Conservation (phyloP, 2,113 vertebrate species). For the Gopherus evgoodei region DNA sequence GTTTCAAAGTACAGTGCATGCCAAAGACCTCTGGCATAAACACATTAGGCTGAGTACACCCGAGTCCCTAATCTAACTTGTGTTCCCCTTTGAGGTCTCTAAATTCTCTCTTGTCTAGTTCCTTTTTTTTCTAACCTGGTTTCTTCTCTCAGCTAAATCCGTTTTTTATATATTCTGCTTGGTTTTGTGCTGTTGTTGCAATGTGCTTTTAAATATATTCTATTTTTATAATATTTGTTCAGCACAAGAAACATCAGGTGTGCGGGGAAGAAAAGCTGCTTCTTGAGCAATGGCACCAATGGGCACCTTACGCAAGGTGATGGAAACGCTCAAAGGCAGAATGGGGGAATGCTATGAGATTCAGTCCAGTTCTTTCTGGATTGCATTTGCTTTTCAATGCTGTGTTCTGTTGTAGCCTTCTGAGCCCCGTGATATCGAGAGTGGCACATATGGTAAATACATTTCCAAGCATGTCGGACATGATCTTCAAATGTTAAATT, state of each 20-base stretch:
- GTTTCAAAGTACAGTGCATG: neutral
- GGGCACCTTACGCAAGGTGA: neutral
- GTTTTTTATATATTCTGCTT: neutral
- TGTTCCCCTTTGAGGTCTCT: neutral
- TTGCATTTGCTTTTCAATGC: conserved; percentile 3
- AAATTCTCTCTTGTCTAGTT: conserved; percentile 10
- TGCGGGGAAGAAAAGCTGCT: neutral
- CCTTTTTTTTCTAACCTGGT: neutral
- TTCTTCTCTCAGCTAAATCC: neutral
- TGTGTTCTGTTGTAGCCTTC: neutral
- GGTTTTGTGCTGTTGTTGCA: neutral
- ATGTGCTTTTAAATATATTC: neutral
- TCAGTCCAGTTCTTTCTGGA: conserved; percentile 10
- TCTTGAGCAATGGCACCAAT: neutral
- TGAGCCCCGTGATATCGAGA: neutral
- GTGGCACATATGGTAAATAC: neutral
- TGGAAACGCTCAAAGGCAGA: conserved; percentile 10
- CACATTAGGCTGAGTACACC: neutral
- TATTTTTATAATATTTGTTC: neutral
- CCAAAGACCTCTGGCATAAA: neutral
- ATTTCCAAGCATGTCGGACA: neutral
- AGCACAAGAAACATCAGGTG: neutral
- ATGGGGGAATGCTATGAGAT: neutral
- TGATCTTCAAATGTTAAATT: neutral
- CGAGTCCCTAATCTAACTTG: neutral